Percentiles rank a stretch among this genome's conserved stretches.
Conservation (phyloP, 2,113 vertebrate species). For the Scomber scombrus region DNA sequence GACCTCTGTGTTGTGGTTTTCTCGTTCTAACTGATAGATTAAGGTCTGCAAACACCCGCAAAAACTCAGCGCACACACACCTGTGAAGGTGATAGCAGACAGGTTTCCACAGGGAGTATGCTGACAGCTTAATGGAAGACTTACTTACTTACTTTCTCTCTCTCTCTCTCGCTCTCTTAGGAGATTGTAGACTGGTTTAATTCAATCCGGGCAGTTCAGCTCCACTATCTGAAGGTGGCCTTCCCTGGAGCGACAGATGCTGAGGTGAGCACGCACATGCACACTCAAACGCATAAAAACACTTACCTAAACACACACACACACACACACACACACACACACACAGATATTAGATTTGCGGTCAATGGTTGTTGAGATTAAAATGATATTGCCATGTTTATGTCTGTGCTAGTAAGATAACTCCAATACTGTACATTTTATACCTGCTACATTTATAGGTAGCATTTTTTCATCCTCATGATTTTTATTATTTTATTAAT, state of each 20-base stretch:
- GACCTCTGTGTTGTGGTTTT: too few species aligned
- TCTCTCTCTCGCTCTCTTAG: conserved; percentile 74
- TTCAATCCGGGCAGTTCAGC: conserved; percentile 92
- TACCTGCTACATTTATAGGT: too few species aligned
- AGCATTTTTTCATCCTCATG: neutral
- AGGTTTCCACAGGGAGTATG: too few species aligned
- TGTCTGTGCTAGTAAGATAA: neutral
- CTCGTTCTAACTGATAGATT: too few species aligned
- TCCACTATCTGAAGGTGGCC: conserved; percentile 97
- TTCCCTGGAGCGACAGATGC: conserved; percentile 92
- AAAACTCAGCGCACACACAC: too few species aligned
- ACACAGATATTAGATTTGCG: neutral
- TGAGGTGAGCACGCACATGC: conserved; percentile 85
- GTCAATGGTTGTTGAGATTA: too few species aligned
- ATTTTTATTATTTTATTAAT: neutral
- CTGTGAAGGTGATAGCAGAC: too few species aligned
- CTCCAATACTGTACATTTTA: neutral
- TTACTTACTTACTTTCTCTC: neutral
- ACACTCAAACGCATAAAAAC: neutral
- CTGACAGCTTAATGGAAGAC: too few species aligned
- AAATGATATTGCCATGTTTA: neutral
- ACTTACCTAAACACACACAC: neutral
- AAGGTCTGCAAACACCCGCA: too few species aligned
- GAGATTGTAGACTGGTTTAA: conserved; percentile 98
- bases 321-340: neutral